Evolutionary conservation across 2,113 vertebrate genomes (phyloP), one percentile per base, ranked within the genome.

Genomic region (Hippocampus zosterae): DNA sequence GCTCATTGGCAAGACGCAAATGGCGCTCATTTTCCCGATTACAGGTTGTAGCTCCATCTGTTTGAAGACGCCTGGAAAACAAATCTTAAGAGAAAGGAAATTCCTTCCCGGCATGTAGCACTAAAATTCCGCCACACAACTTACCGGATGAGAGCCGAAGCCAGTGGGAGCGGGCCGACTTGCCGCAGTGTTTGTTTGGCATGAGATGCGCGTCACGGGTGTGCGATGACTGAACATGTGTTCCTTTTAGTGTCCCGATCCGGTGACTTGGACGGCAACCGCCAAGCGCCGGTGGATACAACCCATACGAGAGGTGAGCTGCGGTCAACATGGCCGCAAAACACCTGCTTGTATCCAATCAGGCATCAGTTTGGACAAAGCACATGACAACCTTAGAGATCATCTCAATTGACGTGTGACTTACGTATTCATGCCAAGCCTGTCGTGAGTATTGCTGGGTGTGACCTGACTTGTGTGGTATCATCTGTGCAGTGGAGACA

Each of bases 401-500:
- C 18, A 55, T 53, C 41, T 52, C 23, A 12, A 18, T 42, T n/a
- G 44, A 3, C 18, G 18, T 37, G 41, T 63, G 66, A 37, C n/a
- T 57, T 8, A 63, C 1, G 53, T 33, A 33, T 62, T 73, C 46
- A 67, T 53, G 65, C 65, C 50, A 37, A 53, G 48, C 46, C 68
- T 67, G n/a, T 64, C 50, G n/a, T 62, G 46, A 71, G 55, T 52
- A 52, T 50, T 12, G 25, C 55, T 73, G 73, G 57, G 87, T 83
- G 89, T 62, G 81, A 83, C 82, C 72, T 89, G 84, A 37, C 79
- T 78, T 91, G 78, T 89, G 72, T 91, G 62, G 82, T 77, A 46
- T 80, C 72, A 19, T 88, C 77, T 68, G 67, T 77, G 89, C 92
- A 94, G 92, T 92, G 88, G 90, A 92, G 77, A 88, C 93, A 29